Conservation (phyloP, 2,888 invertebrate species). For the Crematogaster levior region DNA sequence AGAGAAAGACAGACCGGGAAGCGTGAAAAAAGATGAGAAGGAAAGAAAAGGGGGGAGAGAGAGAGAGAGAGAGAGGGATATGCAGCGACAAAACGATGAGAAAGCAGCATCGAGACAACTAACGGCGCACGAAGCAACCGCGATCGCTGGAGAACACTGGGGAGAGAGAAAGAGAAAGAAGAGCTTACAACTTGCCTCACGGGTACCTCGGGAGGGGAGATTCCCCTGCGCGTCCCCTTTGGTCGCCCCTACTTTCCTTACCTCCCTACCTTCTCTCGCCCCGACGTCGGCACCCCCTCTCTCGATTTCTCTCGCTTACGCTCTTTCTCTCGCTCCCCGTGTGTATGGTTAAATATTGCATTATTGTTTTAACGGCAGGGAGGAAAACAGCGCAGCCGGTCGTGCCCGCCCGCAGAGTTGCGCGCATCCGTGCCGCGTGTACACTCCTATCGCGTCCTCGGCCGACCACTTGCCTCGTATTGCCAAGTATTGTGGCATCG, state of each 20-base stretch:
- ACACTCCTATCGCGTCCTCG: slow-evolving; percentile 65
- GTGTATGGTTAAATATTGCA: slow-evolving; percentile 85
- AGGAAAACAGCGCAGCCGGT: slow-evolving; percentile 80
- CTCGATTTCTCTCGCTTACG: slow-evolving; percentile 55
- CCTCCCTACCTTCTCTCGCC: slow-evolving; percentile 76
- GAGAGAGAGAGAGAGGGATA: slow-evolving; percentile 57
- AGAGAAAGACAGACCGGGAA: slow-evolving; percentile 63
- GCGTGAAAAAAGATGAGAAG: slow-evolving; percentile 65
- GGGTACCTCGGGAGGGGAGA: slow-evolving; percentile 58
- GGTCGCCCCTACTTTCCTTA: slow-evolving; percentile 76
- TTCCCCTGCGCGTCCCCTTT: slow-evolving; percentile 64
- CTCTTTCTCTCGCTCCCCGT: slow-evolving; percentile 59
- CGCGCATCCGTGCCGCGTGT: slow-evolving; percentile 76
- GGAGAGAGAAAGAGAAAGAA: slow-evolving; percentile 45
- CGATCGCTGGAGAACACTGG: slow-evolving; percentile 55
- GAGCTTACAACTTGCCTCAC: slow-evolving; percentile 54
- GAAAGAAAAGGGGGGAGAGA: too few species aligned
- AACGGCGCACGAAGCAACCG: slow-evolving; percentile 68
- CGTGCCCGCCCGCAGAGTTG: slow-evolving; percentile 76
- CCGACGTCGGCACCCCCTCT: slow-evolving; percentile 68
- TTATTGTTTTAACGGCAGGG: slow-evolving; percentile 85
- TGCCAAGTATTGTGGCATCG: slow-evolving; percentile 26
- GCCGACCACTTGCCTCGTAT: slow-evolving; percentile 37
- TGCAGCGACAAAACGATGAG: slow-evolving; percentile 49
- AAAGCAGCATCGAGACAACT: slow-evolving; percentile 69